Evolutionary conservation across 2,888 invertebrate species (phyloP).

Genomic region (Bombylius major): DNA sequence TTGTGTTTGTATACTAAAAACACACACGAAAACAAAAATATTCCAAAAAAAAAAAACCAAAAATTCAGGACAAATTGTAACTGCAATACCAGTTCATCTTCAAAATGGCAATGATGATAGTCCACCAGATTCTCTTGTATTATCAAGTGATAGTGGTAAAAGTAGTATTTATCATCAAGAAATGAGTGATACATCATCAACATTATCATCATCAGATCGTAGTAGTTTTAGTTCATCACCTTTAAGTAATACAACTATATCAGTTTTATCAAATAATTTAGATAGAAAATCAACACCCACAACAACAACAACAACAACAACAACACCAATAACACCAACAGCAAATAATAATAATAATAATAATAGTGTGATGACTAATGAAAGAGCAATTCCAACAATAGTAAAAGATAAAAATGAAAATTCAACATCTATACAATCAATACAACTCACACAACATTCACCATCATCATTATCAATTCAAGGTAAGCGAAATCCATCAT

Average conservation of each 20-base stretch:
- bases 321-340: background rate
- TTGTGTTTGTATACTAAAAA: no score
- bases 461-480: constrained; percentile 9
- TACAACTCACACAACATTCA: constrained; percentile 6
- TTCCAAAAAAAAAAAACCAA: background rate
- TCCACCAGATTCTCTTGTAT: constrained; percentile 29
- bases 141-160: constrained; percentile 19
- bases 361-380: background rate
- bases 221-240: constrained; percentile 3
- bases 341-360: background rate
- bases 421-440: constrained; percentile 13
- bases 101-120: constrained; percentile 31
- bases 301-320: background rate
- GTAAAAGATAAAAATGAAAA: constrained; percentile 13
- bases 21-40: background rate
- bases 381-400: background rate
- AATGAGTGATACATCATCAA: background rate
- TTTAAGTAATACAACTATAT: constrained; percentile 11
- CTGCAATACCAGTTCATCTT: constrained; percentile 34
- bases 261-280: constrained; percentile 12
- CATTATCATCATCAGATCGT: constrained; percentile 23
- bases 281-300: constrained; percentile 1
- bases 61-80: constrained; percentile 32
- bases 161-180: background rate
- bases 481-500: no score